A percentile compares a stretch with the other conserved stretches of the same genome.
Evolutionary conservation across 2,888 invertebrate genomes (phyloP).

Genomic region (Coelinius sp.): DNA sequence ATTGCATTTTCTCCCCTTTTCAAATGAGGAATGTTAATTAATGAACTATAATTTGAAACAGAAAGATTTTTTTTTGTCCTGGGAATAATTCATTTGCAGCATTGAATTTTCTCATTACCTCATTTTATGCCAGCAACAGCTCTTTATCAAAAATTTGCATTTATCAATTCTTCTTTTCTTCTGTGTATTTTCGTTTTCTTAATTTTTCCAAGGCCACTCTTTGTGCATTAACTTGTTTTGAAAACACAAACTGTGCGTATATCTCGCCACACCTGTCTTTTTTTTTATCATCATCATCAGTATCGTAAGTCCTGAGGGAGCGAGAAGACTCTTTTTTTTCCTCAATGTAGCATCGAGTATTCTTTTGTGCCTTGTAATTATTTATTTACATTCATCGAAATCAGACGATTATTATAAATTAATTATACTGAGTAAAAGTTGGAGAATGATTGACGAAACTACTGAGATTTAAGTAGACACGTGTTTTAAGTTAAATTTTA

Average conservation of each 20-base stretch:
- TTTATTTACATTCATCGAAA: slow-evolving; percentile 33
- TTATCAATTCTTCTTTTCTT: not conserved
- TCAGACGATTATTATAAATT: slow-evolving; percentile 12
- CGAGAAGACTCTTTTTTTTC: slow-evolving; percentile 9
- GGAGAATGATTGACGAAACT: slow-evolving; percentile 22
- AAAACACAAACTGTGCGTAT: not conserved
- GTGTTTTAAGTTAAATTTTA: slow-evolving; percentile 16
- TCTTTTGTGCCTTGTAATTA: slow-evolving; percentile 32
- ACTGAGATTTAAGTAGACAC: slow-evolving; percentile 4
- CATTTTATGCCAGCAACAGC: not conserved
- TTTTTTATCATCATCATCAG: slow-evolving; percentile 12
- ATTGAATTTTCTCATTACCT: slow-evolving; percentile 20
- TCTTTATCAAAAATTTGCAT: slow-evolving; percentile 1
- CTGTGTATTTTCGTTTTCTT: not conserved
- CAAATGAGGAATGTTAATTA: slow-evolving; percentile 20
- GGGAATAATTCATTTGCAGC: not conserved
- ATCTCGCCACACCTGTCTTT: slow-evolving; percentile 8
- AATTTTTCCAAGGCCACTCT: slow-evolving; percentile 15
- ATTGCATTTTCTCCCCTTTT: not conserved
- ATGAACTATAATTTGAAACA: slow-evolving; percentile 11
- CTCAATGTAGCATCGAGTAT: slow-evolving; percentile 7
- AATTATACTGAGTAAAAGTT: slow-evolving; percentile 10
- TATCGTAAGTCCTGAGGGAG: slow-evolving; percentile 11
- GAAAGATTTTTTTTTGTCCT: not conserved
- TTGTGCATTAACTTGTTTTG: slow-evolving; percentile 29